A percentile compares a stretch with the other conserved stretches of the same genome.
Conservation (phyloP, 2,888 invertebrate species). For the Drosophila eohydei region DNA sequence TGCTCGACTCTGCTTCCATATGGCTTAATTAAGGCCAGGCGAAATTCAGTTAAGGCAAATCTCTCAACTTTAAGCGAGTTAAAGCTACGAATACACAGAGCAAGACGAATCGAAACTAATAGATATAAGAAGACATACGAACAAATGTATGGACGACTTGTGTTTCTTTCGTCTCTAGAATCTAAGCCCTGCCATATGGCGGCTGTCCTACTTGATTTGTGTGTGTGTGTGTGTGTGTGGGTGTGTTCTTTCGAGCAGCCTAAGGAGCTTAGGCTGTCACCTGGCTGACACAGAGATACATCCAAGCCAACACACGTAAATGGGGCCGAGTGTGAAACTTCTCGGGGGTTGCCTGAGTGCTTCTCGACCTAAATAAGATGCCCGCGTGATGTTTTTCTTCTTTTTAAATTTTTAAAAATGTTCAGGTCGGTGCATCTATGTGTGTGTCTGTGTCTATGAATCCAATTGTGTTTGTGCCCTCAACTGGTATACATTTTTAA, state of each 20-base stretch:
- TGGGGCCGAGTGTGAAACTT: constrained; percentile 33
- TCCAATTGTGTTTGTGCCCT: constrained; percentile 2
- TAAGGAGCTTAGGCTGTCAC: constrained; percentile 76
- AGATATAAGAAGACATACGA: constrained; percentile 25
- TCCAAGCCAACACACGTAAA: constrained; percentile 15
- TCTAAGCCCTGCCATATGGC: constrained; percentile 40
- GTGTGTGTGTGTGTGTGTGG: constrained; percentile 22
- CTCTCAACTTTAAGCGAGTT: constrained; percentile 22
- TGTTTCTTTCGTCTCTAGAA: constrained; percentile 14
- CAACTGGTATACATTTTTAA: constrained; percentile 41
- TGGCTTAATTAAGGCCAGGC: not conserved
- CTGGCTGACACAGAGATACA: constrained; percentile 58
- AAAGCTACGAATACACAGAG: constrained; percentile 6
- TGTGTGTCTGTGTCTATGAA: constrained; percentile 22
- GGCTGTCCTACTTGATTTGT: constrained; percentile 31
- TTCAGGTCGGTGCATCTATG: constrained; percentile 8
- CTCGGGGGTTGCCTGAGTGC: constrained; percentile 66
- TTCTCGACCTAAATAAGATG: constrained; percentile 70
- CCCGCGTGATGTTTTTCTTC: constrained; percentile 38
- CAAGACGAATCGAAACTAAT: constrained; percentile 33
- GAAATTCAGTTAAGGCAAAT: constrained; percentile 52
- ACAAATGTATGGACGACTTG: constrained; percentile 1
- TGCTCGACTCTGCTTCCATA: constrained; percentile 1
- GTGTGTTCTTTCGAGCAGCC: constrained; percentile 59
- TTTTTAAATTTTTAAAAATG: constrained; percentile 50